Percentiles rank a stretch among this genome's conserved stretches.
Evolutionary conservation across 2,113 vertebrate species (phyloP).

Genomic region (Noturus placidus): DNA sequence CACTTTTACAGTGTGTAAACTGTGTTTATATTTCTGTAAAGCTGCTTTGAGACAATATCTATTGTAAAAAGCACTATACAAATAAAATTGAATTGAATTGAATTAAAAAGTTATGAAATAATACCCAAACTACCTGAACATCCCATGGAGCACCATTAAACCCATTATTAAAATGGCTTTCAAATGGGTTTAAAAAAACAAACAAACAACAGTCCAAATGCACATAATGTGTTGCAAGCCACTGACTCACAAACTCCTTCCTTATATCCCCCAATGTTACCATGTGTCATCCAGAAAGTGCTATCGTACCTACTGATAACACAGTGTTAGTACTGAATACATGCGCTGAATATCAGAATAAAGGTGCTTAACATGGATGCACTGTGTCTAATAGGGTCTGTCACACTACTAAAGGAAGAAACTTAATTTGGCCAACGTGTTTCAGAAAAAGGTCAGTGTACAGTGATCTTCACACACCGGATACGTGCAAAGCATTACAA

Average conservation of each 20-base stretch:
- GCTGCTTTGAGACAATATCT: too few species aligned
- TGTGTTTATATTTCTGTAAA: too few species aligned
- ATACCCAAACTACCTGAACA: not conserved
- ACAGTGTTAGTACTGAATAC: not conserved
- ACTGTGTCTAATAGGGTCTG: conserved; percentile 18
- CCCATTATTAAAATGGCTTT: too few species aligned
- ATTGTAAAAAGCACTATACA: too few species aligned
- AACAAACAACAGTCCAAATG: not conserved
- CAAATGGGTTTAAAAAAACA: too few species aligned
- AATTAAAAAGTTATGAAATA: too few species aligned
- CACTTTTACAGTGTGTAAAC: too few species aligned
- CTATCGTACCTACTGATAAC: not conserved
- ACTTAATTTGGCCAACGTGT: conserved; percentile 24
- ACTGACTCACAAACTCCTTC: not conserved
- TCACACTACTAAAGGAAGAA: conserved; percentile 20
- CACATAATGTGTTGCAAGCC: not conserved
- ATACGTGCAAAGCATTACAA: conserved; percentile 32
- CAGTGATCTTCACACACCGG: conserved; percentile 15
- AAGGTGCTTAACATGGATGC: not conserved
- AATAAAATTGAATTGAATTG: too few species aligned
- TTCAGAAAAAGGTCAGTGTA: conserved; percentile 30
- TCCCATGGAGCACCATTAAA: not conserved
- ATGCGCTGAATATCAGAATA: not conserved
- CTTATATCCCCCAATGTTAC: not conserved
- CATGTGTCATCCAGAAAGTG: not conserved